Conservation (phyloP, 2,888 invertebrate genomes). For the Cephus sareptanus region DNA sequence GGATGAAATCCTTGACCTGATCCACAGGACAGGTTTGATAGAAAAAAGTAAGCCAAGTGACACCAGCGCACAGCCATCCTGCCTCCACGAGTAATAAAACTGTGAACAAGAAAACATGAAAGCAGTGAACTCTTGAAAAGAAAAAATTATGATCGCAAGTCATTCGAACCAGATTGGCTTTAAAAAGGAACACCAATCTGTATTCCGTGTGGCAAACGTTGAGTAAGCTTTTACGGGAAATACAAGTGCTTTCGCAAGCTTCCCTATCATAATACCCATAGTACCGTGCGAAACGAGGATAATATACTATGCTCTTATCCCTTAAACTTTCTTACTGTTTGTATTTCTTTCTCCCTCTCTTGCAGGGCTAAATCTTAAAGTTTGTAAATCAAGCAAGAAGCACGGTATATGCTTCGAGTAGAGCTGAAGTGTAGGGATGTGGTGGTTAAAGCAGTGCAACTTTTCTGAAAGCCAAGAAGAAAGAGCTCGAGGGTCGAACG, state of each 20-base stretch:
- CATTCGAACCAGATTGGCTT: not conserved
- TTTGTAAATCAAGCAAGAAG: not conserved
- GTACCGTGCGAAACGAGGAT: not conserved
- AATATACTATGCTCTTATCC: not conserved
- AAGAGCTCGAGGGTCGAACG: not conserved
- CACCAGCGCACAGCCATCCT: constrained; percentile 79
- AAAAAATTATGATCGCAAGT: not conserved
- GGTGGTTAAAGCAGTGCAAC: not conserved
- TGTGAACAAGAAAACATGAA: constrained; percentile 63
- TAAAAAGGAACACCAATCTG: not conserved
- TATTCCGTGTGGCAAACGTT: not conserved
- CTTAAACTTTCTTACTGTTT: not conserved
- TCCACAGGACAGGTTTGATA: constrained; percentile 77
- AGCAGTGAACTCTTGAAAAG: not conserved
- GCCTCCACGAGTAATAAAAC: constrained; percentile 80
- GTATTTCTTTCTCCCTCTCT: not conserved
- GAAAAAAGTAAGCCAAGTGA: constrained; percentile 77
- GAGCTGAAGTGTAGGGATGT: not conserved
- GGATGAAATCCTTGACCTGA: constrained; percentile 77
- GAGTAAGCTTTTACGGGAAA: not conserved
- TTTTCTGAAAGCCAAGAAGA: not conserved
- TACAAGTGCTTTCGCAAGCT: not conserved
- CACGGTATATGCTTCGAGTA: not conserved
- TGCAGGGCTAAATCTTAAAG: not conserved
- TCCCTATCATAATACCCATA: not conserved